These are phyloP conservation scores for Thrips palmi DNA, from an alignment of 1,140 invertebrate species.

Conservation along the genomic window DNA sequence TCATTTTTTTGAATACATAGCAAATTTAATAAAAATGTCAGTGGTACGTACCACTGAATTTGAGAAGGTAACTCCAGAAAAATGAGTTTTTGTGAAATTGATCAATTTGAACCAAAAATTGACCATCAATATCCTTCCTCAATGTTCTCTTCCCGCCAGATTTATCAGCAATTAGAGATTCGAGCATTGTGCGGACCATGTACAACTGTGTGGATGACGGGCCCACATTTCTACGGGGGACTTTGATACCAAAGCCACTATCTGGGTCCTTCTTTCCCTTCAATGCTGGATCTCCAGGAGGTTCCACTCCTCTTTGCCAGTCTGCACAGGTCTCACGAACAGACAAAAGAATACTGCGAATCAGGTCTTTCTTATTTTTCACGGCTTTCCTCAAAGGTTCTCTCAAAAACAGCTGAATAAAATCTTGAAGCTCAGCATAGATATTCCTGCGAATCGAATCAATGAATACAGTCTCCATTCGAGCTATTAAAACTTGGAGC, in stretches of 20 bases:
- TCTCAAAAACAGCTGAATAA: conserved; percentile 73
- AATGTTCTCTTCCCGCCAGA: conserved; percentile 82
- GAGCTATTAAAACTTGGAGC: conserved; percentile 84
- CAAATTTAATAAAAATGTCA: not conserved
- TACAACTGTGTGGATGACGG: conserved; percentile 84
- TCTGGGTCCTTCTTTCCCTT: conserved; percentile 87
- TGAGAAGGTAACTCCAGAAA: conserved; percentile 85
- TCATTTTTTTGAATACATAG: not conserved
- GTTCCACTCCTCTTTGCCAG: conserved; percentile 80
- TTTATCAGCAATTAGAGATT: conserved; percentile 90
- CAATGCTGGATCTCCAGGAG: conserved; percentile 72
- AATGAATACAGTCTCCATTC: conserved; percentile 92
- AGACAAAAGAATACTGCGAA: conserved; percentile 79
- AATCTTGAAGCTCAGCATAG: conserved; percentile 91
- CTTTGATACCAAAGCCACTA: conserved; percentile 73
- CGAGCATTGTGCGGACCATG: conserved; percentile 96
- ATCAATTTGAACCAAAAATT: conserved; percentile 77
- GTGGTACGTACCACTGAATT: conserved; percentile 60
- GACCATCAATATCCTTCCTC: conserved; percentile 85
- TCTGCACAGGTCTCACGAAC: conserved; percentile 89
- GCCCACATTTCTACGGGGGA: conserved; percentile 75
- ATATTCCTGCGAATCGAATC: conserved; percentile 86
- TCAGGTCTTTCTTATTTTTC: conserved; percentile 96
- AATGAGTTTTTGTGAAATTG: conserved; percentile 88
- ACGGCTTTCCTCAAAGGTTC: conserved; percentile 89